Evolutionary conservation across 2,797 vertebrate species (phyloP).

Genomic region (Clarias pachynema): DNA sequence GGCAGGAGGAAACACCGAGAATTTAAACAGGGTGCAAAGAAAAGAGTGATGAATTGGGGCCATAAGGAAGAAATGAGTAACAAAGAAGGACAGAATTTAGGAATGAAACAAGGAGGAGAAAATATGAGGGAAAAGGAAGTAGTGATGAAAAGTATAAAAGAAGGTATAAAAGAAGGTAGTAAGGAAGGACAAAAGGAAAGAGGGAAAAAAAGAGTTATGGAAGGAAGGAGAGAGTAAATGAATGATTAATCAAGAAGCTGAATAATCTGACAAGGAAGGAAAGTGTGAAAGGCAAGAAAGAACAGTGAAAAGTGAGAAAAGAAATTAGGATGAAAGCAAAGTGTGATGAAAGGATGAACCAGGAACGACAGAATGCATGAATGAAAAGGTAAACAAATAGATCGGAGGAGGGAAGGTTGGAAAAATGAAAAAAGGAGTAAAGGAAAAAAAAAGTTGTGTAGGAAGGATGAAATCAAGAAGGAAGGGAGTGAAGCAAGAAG

Average conservation of each 20-base stretch:
- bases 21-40: background rate
- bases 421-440: too few species aligned
- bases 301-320: background rate
- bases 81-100: background rate
- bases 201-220: background rate
- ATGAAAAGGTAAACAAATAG: background rate
- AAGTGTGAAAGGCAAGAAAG: background rate
- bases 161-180: background rate
- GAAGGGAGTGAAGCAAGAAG: slow-evolving; percentile 26
- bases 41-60: background rate
- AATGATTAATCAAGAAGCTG: background rate
- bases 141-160: background rate
- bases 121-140: too few species aligned
- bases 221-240: background rate
- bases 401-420: background rate
- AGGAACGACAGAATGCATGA: background rate
- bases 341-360: background rate
- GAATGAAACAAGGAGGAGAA: background rate
- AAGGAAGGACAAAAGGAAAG: background rate
- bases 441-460: background rate
- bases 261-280: background rate
- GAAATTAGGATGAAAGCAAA: slow-evolving; percentile 6
- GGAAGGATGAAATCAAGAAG: background rate
- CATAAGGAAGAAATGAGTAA: background rate
- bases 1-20: too few species aligned